Conservation (phyloP, 2,797 vertebrate species). For the Eremophila alpestris region DNA sequence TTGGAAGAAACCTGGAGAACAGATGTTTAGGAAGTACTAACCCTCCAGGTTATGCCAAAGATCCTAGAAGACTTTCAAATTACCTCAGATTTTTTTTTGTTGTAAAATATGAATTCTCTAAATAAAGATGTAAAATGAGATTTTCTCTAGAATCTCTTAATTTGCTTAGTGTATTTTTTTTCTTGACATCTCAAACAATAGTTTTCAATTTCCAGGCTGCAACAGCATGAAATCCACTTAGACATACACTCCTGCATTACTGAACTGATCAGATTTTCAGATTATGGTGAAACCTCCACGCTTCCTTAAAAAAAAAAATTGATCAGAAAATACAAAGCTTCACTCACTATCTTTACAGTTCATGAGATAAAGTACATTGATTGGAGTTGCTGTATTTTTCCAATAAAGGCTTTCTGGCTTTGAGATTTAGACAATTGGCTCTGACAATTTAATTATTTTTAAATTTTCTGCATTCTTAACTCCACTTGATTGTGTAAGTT, state of each 20-base stretch:
- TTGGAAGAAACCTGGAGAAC: not conserved
- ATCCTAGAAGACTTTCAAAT: not conserved
- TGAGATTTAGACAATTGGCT: not conserved
- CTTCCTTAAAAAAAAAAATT: not conserved
- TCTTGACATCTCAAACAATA: not conserved
- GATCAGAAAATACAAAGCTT: not conserved
- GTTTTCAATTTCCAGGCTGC: conserved; percentile 31
- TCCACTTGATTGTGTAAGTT: not conserved
- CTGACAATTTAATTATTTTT: not conserved
- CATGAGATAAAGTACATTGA: not conserved
- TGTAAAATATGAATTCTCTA: not conserved
- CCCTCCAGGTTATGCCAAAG: not conserved
- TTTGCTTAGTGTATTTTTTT: not conserved
- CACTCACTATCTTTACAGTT: not conserved
- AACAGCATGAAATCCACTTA: not conserved
- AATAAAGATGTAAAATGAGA: not conserved
- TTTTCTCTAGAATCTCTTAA: not conserved
- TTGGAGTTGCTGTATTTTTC: not conserved
- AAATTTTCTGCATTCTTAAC: not conserved
- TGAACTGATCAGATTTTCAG: not conserved
- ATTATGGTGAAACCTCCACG: not conserved
- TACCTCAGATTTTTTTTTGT: conserved; percentile 1
- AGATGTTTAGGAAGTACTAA: not conserved
- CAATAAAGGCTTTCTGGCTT: not conserved
- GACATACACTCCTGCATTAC: not conserved